These are phyloP conservation scores for Martes martes DNA, from an alignment of 2,113 vertebrate genomes.

Conservation along the genomic window DNA sequence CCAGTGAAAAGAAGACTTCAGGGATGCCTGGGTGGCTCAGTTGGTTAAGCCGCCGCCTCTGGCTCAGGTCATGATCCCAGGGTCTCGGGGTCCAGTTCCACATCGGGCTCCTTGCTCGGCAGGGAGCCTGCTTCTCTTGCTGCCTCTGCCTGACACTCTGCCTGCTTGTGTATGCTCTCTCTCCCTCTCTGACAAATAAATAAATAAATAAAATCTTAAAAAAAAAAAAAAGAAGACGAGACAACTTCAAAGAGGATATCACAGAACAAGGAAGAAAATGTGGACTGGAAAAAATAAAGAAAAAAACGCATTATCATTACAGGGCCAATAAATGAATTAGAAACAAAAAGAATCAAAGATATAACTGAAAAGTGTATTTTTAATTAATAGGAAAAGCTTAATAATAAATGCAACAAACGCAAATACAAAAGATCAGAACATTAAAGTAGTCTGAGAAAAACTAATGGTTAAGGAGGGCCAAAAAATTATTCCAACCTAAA, in stretches of 20 bases:
- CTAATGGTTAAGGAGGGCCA: neutral
- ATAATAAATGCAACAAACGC: neutral
- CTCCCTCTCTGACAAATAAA: no score
- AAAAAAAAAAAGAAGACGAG: neutral
- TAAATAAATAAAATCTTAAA: no score
- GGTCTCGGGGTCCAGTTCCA: no score
- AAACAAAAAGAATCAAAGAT: neutral
- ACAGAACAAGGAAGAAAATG: neutral
- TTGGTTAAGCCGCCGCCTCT: no score
- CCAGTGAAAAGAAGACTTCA: neutral
- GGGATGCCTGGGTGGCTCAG: no score
- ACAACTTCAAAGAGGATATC: neutral
- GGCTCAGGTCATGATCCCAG: no score
- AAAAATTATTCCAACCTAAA: neutral
- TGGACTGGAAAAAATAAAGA: neutral
- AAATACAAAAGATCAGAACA: neutral
- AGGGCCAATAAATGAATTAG: neutral
- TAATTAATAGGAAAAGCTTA: neutral
- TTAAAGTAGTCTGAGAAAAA: neutral
- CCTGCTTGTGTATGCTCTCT: no score
- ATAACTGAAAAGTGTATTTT: neutral
- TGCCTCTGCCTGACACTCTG: no score
- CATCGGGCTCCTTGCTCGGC: no score
- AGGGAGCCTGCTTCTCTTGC: no score
- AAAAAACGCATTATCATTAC: neutral